Evolutionary conservation across 1,140 invertebrate species (phyloP), one percentile per base, ranked within the genome.

Genomic region (Euglossa dilemma): DNA sequence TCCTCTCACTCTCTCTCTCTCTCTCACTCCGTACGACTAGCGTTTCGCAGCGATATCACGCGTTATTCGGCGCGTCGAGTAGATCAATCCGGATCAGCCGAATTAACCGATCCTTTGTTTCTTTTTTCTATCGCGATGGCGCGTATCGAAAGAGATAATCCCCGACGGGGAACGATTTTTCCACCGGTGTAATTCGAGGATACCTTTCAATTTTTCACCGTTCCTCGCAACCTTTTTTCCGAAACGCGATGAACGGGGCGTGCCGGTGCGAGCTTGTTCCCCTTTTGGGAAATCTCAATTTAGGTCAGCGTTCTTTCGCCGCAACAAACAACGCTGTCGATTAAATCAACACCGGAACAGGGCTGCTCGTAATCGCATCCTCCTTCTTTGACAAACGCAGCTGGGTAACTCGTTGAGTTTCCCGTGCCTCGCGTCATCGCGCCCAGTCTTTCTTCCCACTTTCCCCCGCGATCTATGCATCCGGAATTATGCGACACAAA

Each of bases 221-320:
- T n/a, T 72, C 12, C n/a, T 18, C 16, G 8, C 61, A 0, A 25
- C 16, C 11, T 4, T 8, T n/a, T 14, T 69, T 57, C 18, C 12
- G n/a, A 9, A n/a, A 57, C n/a, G 28, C 14, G 6, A 7, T 0
- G 18, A 8, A 52, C 8, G 0, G 11, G 18, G 20, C 20, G 25
- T 7, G 50, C 54, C 50, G 52, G 11, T 9, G 52, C 9, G 14
- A 45, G 7, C 36, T n/a, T 36, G 36, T 28, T n/a, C 18, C 54
- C 54, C 14, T 36, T 36, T 16, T n/a, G 28, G 74, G 20, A 69
- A 66, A 28, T 66, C 11, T 57, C 14, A 43, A 69, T 45, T 43
- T 28, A 77, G 61, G 61, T 77, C 61, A 66, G 11, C 47, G 28
- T 78, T 47, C 52, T 47, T 45, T 20, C 28, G 16, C 52, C 23